Conservation (phyloP, 2,888 invertebrate genomes). For the Hyposoter dolosus region DNA sequence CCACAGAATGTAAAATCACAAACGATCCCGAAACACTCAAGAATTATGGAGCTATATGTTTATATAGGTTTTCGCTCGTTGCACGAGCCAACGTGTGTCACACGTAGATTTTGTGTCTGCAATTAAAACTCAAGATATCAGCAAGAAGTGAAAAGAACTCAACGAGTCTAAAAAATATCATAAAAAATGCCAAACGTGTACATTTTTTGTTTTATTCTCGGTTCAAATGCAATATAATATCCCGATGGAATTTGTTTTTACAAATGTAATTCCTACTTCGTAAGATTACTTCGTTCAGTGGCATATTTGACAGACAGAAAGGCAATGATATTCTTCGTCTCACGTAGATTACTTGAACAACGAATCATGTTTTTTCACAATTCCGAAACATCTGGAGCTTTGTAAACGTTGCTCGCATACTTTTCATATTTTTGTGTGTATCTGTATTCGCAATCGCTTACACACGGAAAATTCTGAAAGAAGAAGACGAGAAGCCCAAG, state of each 20-base stretch:
- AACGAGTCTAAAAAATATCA: not conserved
- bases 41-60: not conserved
- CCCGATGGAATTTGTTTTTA: not conserved
- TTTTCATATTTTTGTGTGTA: not conserved
- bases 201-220: not conserved
- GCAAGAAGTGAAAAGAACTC: not conserved
- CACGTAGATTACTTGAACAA: conserved; percentile 62
- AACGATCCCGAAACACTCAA: conserved; percentile 39
- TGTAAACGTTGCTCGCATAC: conserved; percentile 78
- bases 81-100: not conserved
- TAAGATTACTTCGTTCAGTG: not conserved
- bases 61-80: not conserved
- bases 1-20: conserved; percentile 31
- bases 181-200: not conserved
- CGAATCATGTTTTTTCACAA: conserved; percentile 20
- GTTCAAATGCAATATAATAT: not conserved
- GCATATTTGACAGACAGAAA: not conserved
- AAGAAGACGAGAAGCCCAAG: conserved; percentile 68
- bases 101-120: not conserved
- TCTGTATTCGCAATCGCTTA: conserved; percentile 48
- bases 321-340: conserved; percentile 78
- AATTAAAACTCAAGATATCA: not conserved
- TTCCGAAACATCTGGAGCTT: conserved; percentile 82
- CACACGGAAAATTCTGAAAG: conserved; percentile 24
- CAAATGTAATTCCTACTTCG: not conserved